Conservation (phyloP, 1,140 invertebrate genomes). For the Caerostris darwini region DNA sequence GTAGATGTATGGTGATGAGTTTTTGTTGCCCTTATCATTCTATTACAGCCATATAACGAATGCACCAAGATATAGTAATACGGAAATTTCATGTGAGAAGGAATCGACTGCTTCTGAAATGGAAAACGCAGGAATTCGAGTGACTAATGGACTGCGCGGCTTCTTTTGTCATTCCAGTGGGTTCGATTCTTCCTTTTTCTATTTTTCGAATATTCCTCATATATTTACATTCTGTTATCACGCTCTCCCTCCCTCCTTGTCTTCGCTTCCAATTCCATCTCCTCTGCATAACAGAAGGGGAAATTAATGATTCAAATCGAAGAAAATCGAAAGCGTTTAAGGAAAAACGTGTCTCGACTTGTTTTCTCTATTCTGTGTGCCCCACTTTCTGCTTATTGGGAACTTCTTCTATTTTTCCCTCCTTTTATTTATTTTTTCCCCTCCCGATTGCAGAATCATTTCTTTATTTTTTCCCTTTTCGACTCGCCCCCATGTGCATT, state of each 20-base stretch:
- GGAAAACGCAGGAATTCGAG: too few relatives aligned
- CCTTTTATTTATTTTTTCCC: not conserved
- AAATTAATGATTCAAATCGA: constrained; percentile 74
- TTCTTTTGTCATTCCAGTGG: too few relatives aligned
- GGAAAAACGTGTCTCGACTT: constrained; percentile 69
- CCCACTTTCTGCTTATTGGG: not conserved
- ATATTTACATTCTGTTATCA: constrained; percentile 53
- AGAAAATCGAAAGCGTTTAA: constrained; percentile 75
- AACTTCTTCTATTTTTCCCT: too few relatives aligned
- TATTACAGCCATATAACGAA: too few relatives aligned
- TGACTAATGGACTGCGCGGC: too few relatives aligned
- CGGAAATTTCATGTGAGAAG: too few relatives aligned
- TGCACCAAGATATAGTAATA: too few relatives aligned
- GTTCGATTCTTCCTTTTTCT: too few relatives aligned
- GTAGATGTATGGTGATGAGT: too few relatives aligned
- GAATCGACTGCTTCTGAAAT: too few relatives aligned
- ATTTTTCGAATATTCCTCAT: not conserved
- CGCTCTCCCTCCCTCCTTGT: constrained; percentile 3
- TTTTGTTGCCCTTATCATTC: too few relatives aligned
- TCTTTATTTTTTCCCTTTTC: not conserved
- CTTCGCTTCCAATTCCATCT: constrained; percentile 42
- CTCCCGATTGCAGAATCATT: constrained; percentile 6
- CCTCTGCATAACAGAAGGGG: constrained; percentile 30
- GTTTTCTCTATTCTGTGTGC: constrained; percentile 51
- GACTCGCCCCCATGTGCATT: not conserved